Conservation (phyloP, 2,113 vertebrate species). For the Panthera leo region DNA sequence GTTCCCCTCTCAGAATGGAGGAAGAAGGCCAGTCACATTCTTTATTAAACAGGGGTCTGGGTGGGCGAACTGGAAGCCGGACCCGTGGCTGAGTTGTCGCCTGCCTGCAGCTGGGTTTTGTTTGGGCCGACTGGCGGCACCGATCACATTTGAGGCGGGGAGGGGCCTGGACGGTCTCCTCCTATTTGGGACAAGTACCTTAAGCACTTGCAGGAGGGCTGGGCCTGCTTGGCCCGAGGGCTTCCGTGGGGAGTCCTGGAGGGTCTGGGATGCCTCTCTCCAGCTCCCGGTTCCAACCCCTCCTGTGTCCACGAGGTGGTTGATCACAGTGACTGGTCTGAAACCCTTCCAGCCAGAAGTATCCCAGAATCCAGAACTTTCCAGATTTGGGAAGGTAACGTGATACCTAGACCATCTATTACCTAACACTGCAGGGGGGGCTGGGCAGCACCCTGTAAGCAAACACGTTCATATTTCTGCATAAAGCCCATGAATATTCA, state of each 20-base stretch:
- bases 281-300: background rate
- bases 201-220: background rate
- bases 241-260: background rate
- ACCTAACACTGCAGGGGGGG: background rate
- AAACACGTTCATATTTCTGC: background rate
- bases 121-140: background rate
- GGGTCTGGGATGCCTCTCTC: background rate
- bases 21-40: background rate
- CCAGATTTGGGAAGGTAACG: background rate
- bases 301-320: background rate
- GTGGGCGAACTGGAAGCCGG: background rate
- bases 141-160: background rate
- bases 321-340: background rate
- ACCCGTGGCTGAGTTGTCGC: background rate
- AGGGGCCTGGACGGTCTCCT: background rate
- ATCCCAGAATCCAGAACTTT: background rate
- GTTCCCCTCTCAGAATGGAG: background rate
- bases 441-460: background rate
- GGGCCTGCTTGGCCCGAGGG: background rate
- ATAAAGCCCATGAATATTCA: background rate
- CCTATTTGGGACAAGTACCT: background rate
- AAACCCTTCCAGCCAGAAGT: background rate
- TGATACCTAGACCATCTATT: background rate
- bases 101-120: background rate
- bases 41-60: background rate